Base-by-base conservation (phyloP, 1,140 invertebrate species). In the Drosophila elegans region DNA sequence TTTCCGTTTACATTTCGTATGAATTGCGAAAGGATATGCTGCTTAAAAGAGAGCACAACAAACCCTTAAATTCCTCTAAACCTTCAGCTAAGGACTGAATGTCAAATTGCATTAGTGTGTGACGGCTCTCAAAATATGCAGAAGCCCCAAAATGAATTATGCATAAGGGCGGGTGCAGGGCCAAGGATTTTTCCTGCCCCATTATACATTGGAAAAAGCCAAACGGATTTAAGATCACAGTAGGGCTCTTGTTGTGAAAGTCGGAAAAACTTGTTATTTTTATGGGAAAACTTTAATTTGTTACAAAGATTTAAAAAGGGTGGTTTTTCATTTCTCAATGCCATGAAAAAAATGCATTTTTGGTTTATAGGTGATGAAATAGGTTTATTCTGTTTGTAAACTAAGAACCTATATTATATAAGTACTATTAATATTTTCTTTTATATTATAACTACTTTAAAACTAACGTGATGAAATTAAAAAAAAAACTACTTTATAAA, bases 131-230 rank as follows among this genome's bases (percentile, higher is more conserved):
- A 62, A 83, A 75, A 67, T 68, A 63, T 42, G 41, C 61, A 60
- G 73, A 86, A 85, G 69, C 64, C 69, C 63, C 57, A 44, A 78
- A 81, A 86, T 86, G 82, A 81, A 86, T 86, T 78, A 86, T 86
- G 84, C 74, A 86, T 86, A 41, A 56, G 44, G 39, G 62, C 42
- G 34, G 21, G 44, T 27, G 54, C 49, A 36, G 25, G 38, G 45
- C 32, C 34, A 52, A 34, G 62, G 5, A 25, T 49, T 45, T 34
- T 32, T 39, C 32, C 38, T 54, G 46, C 7, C 62, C 32, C 62
- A 69, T 68, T 69, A 69, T 68, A 39, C 48, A 54, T 68, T 55
- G 38, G 34, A 32, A 55, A 69, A 69, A 45, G 63, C 21, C 68
- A 38, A 69, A 55, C 13, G 32, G 34, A 69, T 39, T 68, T 41